Evolutionary conservation across 2,888 invertebrate species (phyloP).

Genomic region (Melangyna quadrimaculata): DNA sequence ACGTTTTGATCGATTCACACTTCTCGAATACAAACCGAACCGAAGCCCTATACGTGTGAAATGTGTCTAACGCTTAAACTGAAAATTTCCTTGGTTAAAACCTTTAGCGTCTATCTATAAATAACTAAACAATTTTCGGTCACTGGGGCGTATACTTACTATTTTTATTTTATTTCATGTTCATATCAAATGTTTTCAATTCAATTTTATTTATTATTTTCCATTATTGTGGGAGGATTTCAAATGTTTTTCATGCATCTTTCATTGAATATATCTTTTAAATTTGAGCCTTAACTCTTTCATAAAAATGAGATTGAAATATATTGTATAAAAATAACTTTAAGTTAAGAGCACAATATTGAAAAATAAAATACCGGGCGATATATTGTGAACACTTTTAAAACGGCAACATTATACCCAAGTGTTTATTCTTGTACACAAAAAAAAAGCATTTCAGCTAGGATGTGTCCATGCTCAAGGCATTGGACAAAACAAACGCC

Average conservation of each 20-base stretch:
- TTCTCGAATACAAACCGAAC: too few species aligned
- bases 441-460: not conserved
- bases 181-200: not conserved
- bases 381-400: not conserved
- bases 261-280: too few species aligned
- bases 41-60: too few species aligned
- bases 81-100: too few species aligned
- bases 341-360: not conserved
- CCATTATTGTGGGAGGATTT: not conserved
- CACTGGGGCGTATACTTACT: not conserved
- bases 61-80: too few species aligned
- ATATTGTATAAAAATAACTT: not conserved
- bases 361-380: not conserved
- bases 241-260: not conserved
- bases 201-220: not conserved
- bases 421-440: not conserved
- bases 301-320: not conserved
- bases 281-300: too few species aligned
- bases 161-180: not conserved
- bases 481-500: conserved; percentile 3
- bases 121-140: too few species aligned
- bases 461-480: not conserved
- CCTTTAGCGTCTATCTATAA: too few species aligned
- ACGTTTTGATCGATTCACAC: too few species aligned
- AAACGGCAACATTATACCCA: not conserved